Conservation (phyloP, 2,113 vertebrate genomes). For the Cepphus grylle region DNA sequence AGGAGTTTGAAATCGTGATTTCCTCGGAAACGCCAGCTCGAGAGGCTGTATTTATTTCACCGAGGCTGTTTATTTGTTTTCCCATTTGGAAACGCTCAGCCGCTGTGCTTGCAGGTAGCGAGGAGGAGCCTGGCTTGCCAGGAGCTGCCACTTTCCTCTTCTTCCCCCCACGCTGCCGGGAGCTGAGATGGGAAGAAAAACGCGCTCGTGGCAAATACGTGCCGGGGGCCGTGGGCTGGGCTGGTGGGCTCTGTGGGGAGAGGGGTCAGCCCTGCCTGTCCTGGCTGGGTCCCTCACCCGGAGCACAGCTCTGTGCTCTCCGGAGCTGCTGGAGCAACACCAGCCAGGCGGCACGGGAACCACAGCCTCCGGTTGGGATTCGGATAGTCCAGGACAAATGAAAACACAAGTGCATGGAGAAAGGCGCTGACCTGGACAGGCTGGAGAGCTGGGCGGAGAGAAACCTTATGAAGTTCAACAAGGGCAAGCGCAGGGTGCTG, state of each 20-base stretch:
- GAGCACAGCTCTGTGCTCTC: neutral
- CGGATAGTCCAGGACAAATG: neutral
- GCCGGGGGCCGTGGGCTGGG: neutral
- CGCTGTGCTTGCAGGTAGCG: neutral
- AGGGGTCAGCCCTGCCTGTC: neutral
- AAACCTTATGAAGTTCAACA: too few relatives aligned
- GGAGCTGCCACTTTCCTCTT: neutral
- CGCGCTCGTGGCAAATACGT: neutral
- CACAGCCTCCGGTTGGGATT: fast-evolving
- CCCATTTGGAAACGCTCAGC: neutral
- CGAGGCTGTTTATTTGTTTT: neutral
- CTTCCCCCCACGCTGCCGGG: neutral
- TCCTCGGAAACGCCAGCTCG: fast-evolving
- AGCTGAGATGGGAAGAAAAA: neutral
- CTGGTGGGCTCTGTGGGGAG: neutral
- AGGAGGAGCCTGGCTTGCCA: neutral
- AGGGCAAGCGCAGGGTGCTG: too few relatives aligned
- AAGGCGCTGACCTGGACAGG: neutral
- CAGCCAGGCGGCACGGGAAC: fast-evolving
- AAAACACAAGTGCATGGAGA: neutral
- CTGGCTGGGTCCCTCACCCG: fast-evolving
- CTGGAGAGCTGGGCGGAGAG: too few relatives aligned
- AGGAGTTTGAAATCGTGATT: neutral
- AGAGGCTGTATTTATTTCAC: neutral
- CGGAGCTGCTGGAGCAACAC: neutral